A percentile compares a stretch with the other conserved stretches of the same genome.
These are phyloP conservation scores for Ferdinandea cuprea DNA, from an alignment of 2,888 invertebrate species.

Conservation along the genomic window DNA sequence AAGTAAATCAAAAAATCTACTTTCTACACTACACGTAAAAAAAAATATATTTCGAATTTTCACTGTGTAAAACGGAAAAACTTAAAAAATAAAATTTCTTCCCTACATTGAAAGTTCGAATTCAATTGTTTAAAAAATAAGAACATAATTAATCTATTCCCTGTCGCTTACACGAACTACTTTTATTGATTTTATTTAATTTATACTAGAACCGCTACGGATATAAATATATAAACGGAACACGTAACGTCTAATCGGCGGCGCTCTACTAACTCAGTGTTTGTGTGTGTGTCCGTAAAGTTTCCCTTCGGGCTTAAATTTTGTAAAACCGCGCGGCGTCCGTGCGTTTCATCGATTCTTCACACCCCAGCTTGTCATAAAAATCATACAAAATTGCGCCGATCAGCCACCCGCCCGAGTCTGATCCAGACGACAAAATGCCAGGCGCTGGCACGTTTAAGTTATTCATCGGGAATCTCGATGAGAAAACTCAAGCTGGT, in stretches of 20 bases:
- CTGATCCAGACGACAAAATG: conserved; percentile 84
- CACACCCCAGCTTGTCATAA: conserved; percentile 10
- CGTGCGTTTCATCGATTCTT: conserved; percentile 32
- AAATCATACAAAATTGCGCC: conserved; percentile 57
- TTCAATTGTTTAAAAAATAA: conserved; percentile 16
- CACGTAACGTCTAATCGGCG: conserved; percentile 52
- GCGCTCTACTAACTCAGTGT: conserved; percentile 48
- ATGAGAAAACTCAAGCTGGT: conserved; percentile 94
- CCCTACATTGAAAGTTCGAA: conserved; percentile 67
- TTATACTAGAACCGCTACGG: conserved; percentile 56
- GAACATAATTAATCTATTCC: conserved; percentile 33
- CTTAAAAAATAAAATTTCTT: no score
- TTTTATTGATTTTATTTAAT: conserved; percentile 74
- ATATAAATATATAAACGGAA: conserved; percentile 48
- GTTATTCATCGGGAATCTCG: conserved; percentile 98
- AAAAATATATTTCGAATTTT: conserved; percentile 65
- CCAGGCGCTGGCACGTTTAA: conserved; percentile 97
- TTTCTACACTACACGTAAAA: conserved; percentile 14
- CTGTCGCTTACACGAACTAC: conserved; percentile 68
- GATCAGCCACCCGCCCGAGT: conserved; percentile 61
- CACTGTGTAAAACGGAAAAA: conserved; percentile 51
- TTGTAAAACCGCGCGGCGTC: conserved; percentile 54
- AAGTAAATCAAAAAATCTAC: conserved; percentile 12
- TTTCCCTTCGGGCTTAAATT: conserved; percentile 41
- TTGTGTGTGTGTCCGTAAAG: conserved; percentile 45